These are phyloP conservation scores for Atta colombica DNA, from an alignment of 1,140 invertebrate genomes.

Conservation along the genomic window DNA sequence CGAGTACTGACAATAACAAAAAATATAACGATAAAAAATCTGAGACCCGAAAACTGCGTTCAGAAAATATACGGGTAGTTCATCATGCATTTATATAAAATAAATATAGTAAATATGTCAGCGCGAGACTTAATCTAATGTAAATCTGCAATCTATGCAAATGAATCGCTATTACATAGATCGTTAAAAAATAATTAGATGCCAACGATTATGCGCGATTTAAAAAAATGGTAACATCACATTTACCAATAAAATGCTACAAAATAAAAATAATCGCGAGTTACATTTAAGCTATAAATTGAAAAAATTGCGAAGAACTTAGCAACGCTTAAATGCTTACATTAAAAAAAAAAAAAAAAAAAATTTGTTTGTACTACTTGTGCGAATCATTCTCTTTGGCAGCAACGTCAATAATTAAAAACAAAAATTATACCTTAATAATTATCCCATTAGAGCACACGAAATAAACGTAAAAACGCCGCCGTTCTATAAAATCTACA, in stretches of 20 bases:
- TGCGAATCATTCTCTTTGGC: not conserved
- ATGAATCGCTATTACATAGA: not conserved
- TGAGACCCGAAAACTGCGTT: conserved; percentile 24
- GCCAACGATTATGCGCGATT: conserved; percentile 27
- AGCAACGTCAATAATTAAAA: not conserved
- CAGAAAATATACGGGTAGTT: conserved; percentile 12
- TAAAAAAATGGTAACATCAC: not conserved
- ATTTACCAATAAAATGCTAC: conserved; percentile 43
- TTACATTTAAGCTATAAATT: not conserved
- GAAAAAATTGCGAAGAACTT: not conserved
- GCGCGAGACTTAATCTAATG: conserved; percentile 10
- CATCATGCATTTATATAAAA: not conserved
- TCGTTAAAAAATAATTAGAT: conserved; percentile 25
- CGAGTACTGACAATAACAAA: conserved; percentile 10
- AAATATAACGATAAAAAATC: conserved; percentile 52
- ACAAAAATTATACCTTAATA: conserved; percentile 30
- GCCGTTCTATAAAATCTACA: conserved; percentile 24
- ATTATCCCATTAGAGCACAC: not conserved
- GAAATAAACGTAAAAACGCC: conserved; percentile 51
- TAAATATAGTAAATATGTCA: conserved; percentile 12
- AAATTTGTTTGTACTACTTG: not conserved
- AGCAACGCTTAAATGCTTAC: not conserved
- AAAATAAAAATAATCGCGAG: conserved; percentile 28
- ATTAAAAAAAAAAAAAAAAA: conserved; percentile 36
- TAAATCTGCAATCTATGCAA: not conserved